Evolutionary conservation across 2,888 invertebrate genomes (phyloP), one percentile per base, ranked within the genome.

Genomic region (Amphipyra berbera): DNA sequence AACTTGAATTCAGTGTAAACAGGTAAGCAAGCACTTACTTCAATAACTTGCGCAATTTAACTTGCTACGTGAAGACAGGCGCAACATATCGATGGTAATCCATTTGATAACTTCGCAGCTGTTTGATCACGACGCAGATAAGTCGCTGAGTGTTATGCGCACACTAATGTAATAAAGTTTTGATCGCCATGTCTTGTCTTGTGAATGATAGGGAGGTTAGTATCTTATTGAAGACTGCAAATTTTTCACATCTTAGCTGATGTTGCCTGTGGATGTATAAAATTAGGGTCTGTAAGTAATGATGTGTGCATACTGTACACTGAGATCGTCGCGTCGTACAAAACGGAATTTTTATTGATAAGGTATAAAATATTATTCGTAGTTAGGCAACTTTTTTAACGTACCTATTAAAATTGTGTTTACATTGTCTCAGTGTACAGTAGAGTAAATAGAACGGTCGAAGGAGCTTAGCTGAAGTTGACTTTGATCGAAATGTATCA

Each of bases 221-320:
- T 92, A 92, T 92, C 90, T 90, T 91, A 91, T 83, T 88, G 93
- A 94, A 94, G 94, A 94, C 94, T 94, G 94, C 92, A 92, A 89
- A 88, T 90, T 81, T 90, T 92, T 93, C 90, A 91, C 86, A 86
- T 88, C 78, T 90, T 72, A 91, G 88, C 88, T 90, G 88, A 88
- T 87, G 85, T 88, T 87, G 91, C 87, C 88, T 87, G 88, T 89
- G 89, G 81, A 83, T 88, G 83, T 86, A 85, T 86, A 84, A 82
- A 84, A 80, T 85, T 87, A 89, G 87, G 77, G 76, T 83, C 66
- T 83, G 82, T 87, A 84, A 83, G 84, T 81, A 68, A 77, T 76
- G 73, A 79, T 73, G 74, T 70, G 74, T 70, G 61, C 65, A 37
- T 73, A 78, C 83, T 88, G 86, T 85, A 85, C 81, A 78, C 76